Evolutionary conservation across 2,888 invertebrate genomes (phyloP), one percentile per base, ranked within the genome.

Genomic region (Andrena haemorrhoa): DNA sequence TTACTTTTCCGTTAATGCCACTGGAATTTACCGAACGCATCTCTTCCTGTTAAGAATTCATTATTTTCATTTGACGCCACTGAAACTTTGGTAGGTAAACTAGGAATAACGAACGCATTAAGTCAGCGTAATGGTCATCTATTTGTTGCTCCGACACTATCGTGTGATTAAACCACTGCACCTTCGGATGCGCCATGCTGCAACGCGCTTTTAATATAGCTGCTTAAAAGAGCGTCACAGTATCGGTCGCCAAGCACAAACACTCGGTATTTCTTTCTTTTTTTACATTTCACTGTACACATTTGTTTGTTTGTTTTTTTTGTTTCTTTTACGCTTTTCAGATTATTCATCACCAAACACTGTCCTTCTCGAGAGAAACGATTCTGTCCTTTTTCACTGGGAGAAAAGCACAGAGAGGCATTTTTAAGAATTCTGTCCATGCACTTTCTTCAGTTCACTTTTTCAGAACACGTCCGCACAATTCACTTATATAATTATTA

Each of bases 261-360:
- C 70, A 79, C 78, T 83, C 73, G 41, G 93, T 4, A 29, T 29
- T 29, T 29, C 29, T 16, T 26, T 92, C 78, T 86, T 85, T 85
- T 90, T 91, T 89, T 92, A 93, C 92, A 93, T 92, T 86, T 79
- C 93, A 93, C 93, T 93, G 90, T 92, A 92, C 93, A 93, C 93
- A 89, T 88, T 88, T 88, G 78, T 75, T 85, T 49, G n/a, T n/a
- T n/a, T n/a, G n/a, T 68, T 75, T 8, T 64, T 66, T 49, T 33
- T 51, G 66, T 69, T 76, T 64, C 72, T 90, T 88, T 86, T 88
- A 86, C 92, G 91, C 92, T 90, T 90, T 92, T 89, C 70, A 78
- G n/a, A 47, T 49, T 78, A 79, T 78, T 73, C 66, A 73, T 68
- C 80, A 81, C 79, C 72, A 79, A 56, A 73, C 80, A 79, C 80